Evolutionary conservation across 2,888 invertebrate species (phyloP), one percentile per base, ranked within the genome.

Genomic region (Ecdyonurus torrentis): DNA sequence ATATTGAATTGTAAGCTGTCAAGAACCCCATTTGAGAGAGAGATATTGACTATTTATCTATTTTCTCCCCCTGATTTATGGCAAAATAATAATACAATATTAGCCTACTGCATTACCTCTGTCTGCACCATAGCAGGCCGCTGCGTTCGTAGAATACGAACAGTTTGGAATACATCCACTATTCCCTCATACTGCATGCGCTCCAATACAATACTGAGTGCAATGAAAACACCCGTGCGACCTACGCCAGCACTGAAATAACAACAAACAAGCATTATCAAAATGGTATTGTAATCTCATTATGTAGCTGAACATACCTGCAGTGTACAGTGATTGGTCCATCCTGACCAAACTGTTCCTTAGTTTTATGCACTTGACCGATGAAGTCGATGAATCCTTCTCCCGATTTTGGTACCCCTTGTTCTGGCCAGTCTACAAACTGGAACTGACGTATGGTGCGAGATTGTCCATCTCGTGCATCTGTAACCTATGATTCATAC

Each of bases 381-480:
- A 99, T 92, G 78, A 99, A 99, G 77, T 99, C 98, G 69, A 99
- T 97, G 78, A 99, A 99, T 53, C 95, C 95, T 74, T 99, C 99
- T 0, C 96, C 97, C 55, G 92, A 93, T 75, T 96, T 96, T 7
- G 99, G 99, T 37, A 97, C 96, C 23, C 96, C 92, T 74, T 90
- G 95, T 73, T 89, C 99, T 0, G 94, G 94, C 94, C 94, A 94
- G 75, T 94, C 94, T 64, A 90, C 92, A 77, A 94, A 94, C 73
- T 94, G 96, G 81, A 97, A 97, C 76, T 97, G 96, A 62, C 96
- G 83, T 52, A 97, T 88, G 24, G 96, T 96, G 65, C 98, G 82
- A 5, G 96, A 95, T 61, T 96, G 91, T 1, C 96, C 96, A 74
- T 98, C 97, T 69, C 97, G 85, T 20, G 97, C 95, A 76, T 99